A percentile compares a stretch with the other conserved stretches of the same genome.
Conservation (phyloP, 1,140 invertebrate genomes). For the Drosophila carrolli region DNA sequence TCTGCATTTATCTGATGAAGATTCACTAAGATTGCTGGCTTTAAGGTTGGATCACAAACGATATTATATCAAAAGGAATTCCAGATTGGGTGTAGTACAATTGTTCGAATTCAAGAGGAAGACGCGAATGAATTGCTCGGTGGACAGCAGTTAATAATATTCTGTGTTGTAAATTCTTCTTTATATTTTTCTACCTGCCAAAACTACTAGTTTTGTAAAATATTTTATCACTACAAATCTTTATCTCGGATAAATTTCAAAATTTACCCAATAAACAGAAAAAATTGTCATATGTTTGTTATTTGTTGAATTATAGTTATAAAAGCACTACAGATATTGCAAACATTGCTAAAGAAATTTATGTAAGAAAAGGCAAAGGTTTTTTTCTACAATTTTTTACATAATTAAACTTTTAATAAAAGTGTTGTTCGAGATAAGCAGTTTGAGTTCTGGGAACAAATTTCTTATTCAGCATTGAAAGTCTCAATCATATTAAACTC, state of each 20-base stretch:
- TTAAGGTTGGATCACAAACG: conserved; percentile 12
- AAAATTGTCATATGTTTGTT: too few relatives aligned
- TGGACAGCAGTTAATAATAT: not conserved
- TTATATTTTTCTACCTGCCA: not conserved
- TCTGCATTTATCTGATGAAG: not conserved
- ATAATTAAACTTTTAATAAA: too few relatives aligned
- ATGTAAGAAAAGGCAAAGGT: too few relatives aligned
- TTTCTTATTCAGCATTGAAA: not conserved
- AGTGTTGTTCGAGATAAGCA: too few relatives aligned
- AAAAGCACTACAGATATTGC: not conserved
- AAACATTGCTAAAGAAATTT: too few relatives aligned
- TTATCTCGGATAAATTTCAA: too few relatives aligned
- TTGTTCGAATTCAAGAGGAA: not conserved
- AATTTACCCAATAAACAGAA: too few relatives aligned
- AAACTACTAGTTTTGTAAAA: too few relatives aligned
- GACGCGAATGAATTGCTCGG: not conserved
- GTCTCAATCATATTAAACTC: conserved; percentile 19
- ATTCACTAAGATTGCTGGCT: conserved; percentile 11
- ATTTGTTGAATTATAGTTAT: not conserved
- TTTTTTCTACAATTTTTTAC: too few relatives aligned
- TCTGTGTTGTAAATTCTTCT: not conserved
- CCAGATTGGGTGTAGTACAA: conserved; percentile 12
- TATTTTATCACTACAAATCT: too few relatives aligned
- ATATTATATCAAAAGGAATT: conserved; percentile 7
- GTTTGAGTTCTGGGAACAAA: not conserved